A percentile compares a stretch with the other conserved stretches of the same genome.
Conservation (phyloP, 2,888 invertebrate species). For the Lagria hirta region DNA sequence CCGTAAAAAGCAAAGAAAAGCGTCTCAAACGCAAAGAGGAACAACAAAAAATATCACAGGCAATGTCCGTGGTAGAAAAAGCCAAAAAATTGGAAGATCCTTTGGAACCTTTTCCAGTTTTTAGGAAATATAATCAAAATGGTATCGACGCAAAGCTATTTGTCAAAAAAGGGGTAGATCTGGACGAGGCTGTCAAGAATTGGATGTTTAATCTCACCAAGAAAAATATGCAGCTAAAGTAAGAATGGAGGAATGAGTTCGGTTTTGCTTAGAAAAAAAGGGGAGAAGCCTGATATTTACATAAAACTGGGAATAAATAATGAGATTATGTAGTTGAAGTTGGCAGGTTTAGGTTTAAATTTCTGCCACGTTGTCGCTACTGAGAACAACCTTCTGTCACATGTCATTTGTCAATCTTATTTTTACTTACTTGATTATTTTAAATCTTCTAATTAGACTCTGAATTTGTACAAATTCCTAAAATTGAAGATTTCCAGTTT, state of each 20-base stretch:
- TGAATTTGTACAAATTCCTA: too few species aligned
- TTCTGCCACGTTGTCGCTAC: too few species aligned
- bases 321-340: too few species aligned
- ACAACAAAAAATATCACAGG: constrained; percentile 61
- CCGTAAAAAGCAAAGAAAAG: constrained; percentile 63
- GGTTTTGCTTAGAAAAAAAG: constrained; percentile 11
- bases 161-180: constrained; percentile 60
- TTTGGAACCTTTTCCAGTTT: constrained; percentile 61
- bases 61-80: constrained; percentile 61
- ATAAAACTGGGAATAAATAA: too few species aligned
- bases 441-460: too few species aligned
- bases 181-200: constrained; percentile 60
- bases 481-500: too few species aligned
- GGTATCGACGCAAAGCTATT: constrained; percentile 63
- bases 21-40: constrained; percentile 63
- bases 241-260: constrained; percentile 49
- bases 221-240: constrained; percentile 77
- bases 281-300: too few species aligned
- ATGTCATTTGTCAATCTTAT: too few species aligned
- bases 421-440: too few species aligned
- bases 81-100: constrained; percentile 65
- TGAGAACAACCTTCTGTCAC: too few species aligned
- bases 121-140: constrained; percentile 64
- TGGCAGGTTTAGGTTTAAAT: too few species aligned
- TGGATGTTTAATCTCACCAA: constrained; percentile 78